A percentile compares a stretch with the other conserved stretches of the same genome.
phyloP scores from a whole-genome alignment of 1,140 invertebrate species.

The Triops cancriformis region DNA sequence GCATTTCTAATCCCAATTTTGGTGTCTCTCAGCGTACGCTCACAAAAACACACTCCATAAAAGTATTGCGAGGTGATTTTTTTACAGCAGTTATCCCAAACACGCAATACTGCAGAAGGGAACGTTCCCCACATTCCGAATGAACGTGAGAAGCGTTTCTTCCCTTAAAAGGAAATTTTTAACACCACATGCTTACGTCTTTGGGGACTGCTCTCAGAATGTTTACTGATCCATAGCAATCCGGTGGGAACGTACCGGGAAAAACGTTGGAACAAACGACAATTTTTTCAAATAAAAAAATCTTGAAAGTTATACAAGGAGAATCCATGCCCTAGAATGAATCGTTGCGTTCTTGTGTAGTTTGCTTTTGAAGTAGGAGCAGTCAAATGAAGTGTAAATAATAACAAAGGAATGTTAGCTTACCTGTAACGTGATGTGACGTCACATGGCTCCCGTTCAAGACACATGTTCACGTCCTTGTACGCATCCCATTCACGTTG shows the following conservation, averaged over 20 bases:
- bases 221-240: too few species aligned
- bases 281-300: too few species aligned
- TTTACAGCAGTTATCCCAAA: neutral
- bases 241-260: too few species aligned
- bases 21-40: too few species aligned
- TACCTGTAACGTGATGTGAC: neutral
- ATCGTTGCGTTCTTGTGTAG: neutral
- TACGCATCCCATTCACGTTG: constrained; percentile 12
- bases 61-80: neutral
- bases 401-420: constrained; percentile 3
- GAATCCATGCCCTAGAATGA: neutral
- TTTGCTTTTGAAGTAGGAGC: neutral
- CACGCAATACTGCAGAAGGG: neutral
- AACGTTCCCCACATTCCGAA: neutral
- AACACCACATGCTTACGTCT: neutral
- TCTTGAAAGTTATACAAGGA: too few species aligned
- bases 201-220: neutral
- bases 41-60: neutral
- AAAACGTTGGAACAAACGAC: too few species aligned
- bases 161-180: neutral
- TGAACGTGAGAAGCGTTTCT: neutral
- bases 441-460: constrained; percentile 2
- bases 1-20: too few species aligned
- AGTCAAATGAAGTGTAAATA: neutral
- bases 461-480: constrained; percentile 12